These are phyloP conservation scores for Mobula birostris DNA, from an alignment of 2,113 vertebrate species.

Conservation along the genomic window DNA sequence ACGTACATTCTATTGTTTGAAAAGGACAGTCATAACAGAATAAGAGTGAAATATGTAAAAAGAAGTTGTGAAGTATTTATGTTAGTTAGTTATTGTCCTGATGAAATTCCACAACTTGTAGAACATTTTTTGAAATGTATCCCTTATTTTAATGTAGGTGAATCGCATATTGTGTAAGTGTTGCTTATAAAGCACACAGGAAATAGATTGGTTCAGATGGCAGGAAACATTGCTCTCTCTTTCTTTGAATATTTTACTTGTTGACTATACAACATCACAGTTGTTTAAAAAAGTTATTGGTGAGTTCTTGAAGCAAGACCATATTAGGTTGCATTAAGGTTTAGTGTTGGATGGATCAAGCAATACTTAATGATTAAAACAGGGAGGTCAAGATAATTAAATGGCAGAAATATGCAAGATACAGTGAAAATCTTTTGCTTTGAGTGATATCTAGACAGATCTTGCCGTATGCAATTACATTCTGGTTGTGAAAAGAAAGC, in stretches of 20 bases:
- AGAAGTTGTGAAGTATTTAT: background rate
- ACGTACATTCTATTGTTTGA: background rate
- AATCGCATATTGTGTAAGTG: background rate
- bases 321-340: background rate
- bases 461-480: too few relatives aligned
- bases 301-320: background rate
- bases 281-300: background rate
- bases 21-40: background rate
- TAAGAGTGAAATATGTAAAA: background rate
- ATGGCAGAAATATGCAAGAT: background rate
- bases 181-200: background rate
- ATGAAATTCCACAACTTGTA: background rate
- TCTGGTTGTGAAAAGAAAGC: too few relatives aligned
- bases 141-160: background rate
- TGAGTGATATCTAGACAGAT: too few relatives aligned
- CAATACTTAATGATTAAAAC: background rate
- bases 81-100: background rate
- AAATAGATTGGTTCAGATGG: background rate
- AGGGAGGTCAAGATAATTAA: background rate
- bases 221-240: background rate
- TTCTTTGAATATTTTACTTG: background rate
- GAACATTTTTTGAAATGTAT: background rate
- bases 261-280: background rate
- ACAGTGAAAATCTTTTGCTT: too few relatives aligned
- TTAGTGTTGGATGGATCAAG: background rate